Conservation (phyloP, 2,113 vertebrate species). For the Oophaga pumilio region DNA sequence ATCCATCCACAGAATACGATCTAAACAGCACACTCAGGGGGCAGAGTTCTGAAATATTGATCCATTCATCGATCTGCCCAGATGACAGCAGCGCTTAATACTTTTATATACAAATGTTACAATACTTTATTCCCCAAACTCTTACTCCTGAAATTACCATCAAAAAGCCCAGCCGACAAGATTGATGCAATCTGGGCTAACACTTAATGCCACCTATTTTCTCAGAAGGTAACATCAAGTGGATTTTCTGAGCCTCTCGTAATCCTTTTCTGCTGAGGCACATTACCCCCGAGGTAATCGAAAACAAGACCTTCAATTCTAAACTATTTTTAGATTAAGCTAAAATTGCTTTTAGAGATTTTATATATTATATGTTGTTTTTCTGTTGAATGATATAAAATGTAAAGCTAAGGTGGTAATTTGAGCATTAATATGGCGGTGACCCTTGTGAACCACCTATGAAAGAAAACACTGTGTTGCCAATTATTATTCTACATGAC, state of each 20-base stretch:
- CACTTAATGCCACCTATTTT: constrained; percentile 36
- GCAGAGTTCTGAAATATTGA: constrained; percentile 47
- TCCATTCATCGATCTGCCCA: constrained; percentile 29
- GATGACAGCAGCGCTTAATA: constrained; percentile 55
- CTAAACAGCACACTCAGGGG: constrained; percentile 45
- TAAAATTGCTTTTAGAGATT: constrained; percentile 4
- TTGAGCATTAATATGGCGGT: neutral
- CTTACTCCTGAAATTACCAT: constrained; percentile 25
- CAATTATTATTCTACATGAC: neutral
- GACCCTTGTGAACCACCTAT: no score
- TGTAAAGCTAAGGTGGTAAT: neutral
- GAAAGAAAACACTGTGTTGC: neutral
- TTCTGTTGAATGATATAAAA: neutral
- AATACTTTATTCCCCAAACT: constrained; percentile 45
- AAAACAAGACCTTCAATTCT: constrained; percentile 27
- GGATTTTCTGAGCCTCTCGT: constrained; percentile 33
- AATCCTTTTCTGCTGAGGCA: constrained; percentile 24
- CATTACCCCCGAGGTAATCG: constrained; percentile 38
- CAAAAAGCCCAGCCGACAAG: constrained; percentile 31
- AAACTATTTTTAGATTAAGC: constrained; percentile 26
- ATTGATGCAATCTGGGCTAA: constrained; percentile 42
- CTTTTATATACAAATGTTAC: constrained; percentile 52
- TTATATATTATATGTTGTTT: neutral
- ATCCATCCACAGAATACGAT: constrained; percentile 51
- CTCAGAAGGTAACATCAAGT: constrained; percentile 39